phyloP scores from a whole-genome alignment of 2,113 vertebrate genomes.

The Tichodroma muraria region DNA sequence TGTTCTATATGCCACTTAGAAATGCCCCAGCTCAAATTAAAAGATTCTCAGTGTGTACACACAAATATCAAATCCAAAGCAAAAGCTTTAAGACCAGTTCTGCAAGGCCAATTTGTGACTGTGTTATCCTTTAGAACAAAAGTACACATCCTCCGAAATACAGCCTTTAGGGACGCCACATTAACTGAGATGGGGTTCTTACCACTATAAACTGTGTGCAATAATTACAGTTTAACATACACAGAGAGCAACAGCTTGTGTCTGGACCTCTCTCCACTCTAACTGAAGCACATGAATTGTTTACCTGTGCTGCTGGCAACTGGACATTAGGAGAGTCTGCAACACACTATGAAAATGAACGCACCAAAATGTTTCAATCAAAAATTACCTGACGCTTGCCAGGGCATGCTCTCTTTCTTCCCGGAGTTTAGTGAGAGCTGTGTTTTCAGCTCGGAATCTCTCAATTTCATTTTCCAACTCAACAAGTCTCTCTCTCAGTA shows the following conservation, averaged over 20 bases:
- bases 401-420: constrained; percentile 79
- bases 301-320: neutral
- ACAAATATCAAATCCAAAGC: neutral
- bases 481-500: constrained; percentile 80
- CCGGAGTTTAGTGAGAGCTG: constrained; percentile 76
- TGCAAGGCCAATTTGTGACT: neutral
- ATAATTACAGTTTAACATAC: neutral
- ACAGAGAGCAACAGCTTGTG: neutral
- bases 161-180: neutral
- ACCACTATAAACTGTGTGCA: neutral
- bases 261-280: neutral
- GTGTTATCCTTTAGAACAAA: neutral
- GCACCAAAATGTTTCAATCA: neutral
- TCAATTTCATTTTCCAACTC: constrained; percentile 91
- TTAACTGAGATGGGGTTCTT: neutral
- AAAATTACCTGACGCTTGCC: constrained; percentile 79
- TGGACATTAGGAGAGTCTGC: neutral
- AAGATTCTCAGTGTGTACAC: neutral
- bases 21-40: neutral
- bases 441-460: constrained; percentile 88
- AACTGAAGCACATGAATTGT: neutral
- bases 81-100: neutral
- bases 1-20: neutral
- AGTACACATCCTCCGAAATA: neutral
- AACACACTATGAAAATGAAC: neutral